Evolutionary conservation across 2,113 vertebrate genomes (phyloP).

Genomic region (Eubucco bourcierii): DNA sequence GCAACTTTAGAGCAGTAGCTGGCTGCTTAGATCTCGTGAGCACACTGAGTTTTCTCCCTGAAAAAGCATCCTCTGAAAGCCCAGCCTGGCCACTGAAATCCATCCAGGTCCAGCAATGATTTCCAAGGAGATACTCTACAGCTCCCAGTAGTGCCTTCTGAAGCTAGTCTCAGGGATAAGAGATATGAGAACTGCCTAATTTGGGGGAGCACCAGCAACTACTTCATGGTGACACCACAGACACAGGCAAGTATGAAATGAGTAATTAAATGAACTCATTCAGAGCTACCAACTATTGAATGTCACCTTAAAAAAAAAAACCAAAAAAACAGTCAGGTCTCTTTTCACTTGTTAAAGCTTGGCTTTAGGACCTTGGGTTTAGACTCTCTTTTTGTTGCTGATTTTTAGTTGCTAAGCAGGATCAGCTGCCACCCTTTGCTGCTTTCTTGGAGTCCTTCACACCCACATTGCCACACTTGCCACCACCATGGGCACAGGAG

Average conservation of each 20-base stretch:
- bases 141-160: neutral
- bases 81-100: neutral
- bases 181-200: neutral
- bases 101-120: neutral
- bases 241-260: neutral
- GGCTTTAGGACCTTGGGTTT: neutral
- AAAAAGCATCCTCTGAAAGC: neutral
- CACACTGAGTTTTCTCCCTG: neutral
- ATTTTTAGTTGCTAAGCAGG: neutral
- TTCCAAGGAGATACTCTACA: neutral
- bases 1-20: neutral
- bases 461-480: rapidly evolving
- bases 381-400: neutral
- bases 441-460: neutral
- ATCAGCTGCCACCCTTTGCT: neutral
- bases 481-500: neutral
- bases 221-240: neutral
- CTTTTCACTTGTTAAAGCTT: neutral
- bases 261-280: neutral
- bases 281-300: neutral
- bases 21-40: neutral
- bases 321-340: neutral
- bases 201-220: neutral
- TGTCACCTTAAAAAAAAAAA: neutral
- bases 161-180: neutral